phyloP scores from a whole-genome alignment of 2,113 vertebrate species.

The Grammomys dolichurus region DNA sequence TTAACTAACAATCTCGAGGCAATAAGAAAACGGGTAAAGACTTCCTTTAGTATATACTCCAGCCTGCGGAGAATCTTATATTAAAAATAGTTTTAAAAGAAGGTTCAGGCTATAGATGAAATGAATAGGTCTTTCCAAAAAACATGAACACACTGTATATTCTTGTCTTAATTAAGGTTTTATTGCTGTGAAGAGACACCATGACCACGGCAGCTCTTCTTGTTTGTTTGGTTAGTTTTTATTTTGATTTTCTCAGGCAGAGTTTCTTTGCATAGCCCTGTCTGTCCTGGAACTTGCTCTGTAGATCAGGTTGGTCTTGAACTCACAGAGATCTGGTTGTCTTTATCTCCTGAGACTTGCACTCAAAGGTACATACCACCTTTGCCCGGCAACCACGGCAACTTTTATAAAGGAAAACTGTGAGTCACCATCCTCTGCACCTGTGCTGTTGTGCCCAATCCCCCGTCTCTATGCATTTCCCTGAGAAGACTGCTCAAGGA shows the following conservation, averaged over 20 bases:
- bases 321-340: not conserved
- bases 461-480: too few species aligned
- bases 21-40: not conserved
- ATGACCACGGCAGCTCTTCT: not conserved
- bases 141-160: not conserved
- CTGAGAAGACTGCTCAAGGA: too few species aligned
- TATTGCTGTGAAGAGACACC: not conserved
- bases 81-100: slow-evolving; percentile 47
- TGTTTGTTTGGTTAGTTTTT: not conserved
- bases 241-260: not conserved
- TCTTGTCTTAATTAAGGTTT: not conserved
- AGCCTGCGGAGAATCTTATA: not conserved
- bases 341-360: not conserved
- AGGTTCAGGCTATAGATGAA: slow-evolving; percentile 43
- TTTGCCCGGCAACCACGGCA: not conserved
- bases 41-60: not conserved
- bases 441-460: too few species aligned
- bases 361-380: not conserved
- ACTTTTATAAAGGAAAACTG: too few species aligned
- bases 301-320: not conserved
- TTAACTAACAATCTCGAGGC: not conserved
- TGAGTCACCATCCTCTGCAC: too few species aligned
- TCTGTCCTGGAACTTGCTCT: not conserved
- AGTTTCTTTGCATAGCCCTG: not conserved
- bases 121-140: not conserved